These are phyloP conservation scores for Tinamus major DNA, from an alignment of 2,797 vertebrate genomes.

Conservation along the genomic window DNA sequence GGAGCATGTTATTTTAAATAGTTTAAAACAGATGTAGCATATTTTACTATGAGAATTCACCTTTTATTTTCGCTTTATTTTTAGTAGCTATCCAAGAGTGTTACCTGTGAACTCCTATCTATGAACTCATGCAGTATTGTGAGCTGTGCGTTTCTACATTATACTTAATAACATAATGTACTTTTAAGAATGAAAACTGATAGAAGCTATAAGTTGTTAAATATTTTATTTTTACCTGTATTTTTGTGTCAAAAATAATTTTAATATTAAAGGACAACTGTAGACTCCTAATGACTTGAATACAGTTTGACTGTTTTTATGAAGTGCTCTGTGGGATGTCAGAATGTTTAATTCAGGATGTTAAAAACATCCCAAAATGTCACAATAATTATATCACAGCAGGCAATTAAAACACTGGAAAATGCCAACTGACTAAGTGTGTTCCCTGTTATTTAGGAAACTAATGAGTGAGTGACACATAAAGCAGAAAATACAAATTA, in stretches of 20 bases:
- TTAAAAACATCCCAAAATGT: constrained; percentile 92
- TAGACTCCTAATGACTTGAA: constrained; percentile 86
- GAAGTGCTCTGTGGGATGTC: constrained; percentile 89
- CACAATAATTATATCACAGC: constrained; percentile 93
- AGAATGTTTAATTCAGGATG: constrained; percentile 92
- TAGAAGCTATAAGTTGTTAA: constrained; percentile 72
- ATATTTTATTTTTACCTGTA: constrained; percentile 77
- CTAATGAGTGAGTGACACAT: constrained; percentile 86
- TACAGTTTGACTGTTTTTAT: constrained; percentile 87
- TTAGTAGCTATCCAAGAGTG: too few relatives aligned
- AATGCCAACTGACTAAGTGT: constrained; percentile 88
- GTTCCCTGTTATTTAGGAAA: constrained; percentile 87
- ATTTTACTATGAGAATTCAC: constrained; percentile 32
- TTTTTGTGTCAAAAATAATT: constrained; percentile 81
- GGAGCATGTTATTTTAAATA: neutral
- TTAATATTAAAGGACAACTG: constrained; percentile 84
- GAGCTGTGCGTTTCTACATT: neutral
- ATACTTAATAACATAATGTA: constrained; percentile 2
- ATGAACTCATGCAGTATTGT: neutral
- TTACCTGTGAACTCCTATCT: too few relatives aligned
- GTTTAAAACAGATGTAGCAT: constrained; percentile 13
- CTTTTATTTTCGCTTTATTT: neutral
- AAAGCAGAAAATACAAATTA: constrained; percentile 79
- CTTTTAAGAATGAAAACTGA: constrained; percentile 65
- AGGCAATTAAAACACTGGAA: constrained; percentile 90